Percentiles rank a stretch among this genome's conserved stretches.
These are phyloP conservation scores for Bambusicola thoracicus DNA, from an alignment of 2,113 vertebrate genomes.

Conservation along the genomic window DNA sequence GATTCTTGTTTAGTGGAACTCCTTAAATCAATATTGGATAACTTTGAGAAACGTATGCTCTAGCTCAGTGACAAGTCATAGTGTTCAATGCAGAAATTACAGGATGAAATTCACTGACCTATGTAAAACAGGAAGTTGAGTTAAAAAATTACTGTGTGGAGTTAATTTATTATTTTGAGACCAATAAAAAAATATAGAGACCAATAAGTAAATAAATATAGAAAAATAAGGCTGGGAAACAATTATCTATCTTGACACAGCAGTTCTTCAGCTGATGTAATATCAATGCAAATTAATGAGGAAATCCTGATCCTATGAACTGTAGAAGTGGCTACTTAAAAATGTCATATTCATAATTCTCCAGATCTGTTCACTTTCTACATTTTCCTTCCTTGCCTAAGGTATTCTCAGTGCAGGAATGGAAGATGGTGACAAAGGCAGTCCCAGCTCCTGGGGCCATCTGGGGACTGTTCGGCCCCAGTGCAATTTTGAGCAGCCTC, in stretches of 20 bases:
- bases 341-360: not conserved
- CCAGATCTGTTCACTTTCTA: not conserved
- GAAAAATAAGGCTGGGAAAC: not conserved
- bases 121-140: not conserved
- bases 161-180: not conserved
- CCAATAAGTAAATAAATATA: not conserved
- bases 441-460: not conserved
- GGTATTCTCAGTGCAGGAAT: not conserved
- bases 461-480: not conserved
- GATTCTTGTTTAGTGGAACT: not conserved
- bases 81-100: not conserved
- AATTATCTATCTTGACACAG: not conserved
- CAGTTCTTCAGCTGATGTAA: not conserved
- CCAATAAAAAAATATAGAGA: not conserved
- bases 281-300: not conserved
- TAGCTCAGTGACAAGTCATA: not conserved
- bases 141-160: not conserved
- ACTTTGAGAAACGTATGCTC: not conserved
- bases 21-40: slow-evolving; percentile 11
- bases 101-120: not conserved
- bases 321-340: slow-evolving; percentile 1
- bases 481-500: not conserved
- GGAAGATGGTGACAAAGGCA: not conserved
- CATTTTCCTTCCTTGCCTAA: not conserved
- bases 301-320: not conserved